Evolutionary conservation across 2,797 vertebrate genomes (phyloP).

Genomic region (Lycodopsis pacificus): DNA sequence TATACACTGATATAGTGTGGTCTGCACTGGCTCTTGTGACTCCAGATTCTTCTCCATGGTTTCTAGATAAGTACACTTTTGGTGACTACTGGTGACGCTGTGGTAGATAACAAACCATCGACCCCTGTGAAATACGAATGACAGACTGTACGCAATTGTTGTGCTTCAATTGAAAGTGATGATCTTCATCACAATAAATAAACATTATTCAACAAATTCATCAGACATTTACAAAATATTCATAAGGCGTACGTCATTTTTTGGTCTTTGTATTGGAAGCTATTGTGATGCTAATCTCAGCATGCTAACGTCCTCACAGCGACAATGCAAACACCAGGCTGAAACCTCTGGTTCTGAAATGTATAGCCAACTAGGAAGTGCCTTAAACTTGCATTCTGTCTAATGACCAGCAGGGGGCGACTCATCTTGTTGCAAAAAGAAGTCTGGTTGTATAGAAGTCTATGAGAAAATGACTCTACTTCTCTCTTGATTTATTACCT

Average conservation of each 20-base stretch:
- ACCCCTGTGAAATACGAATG: neutral
- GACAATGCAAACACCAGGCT: neutral
- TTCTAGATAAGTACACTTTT: neutral
- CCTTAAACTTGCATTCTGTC: neutral
- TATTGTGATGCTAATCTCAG: neutral
- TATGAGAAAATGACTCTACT: too few species aligned
- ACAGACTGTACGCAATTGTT: neutral
- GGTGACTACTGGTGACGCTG: neutral
- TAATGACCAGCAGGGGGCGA: neutral
- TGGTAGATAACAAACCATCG: neutral
- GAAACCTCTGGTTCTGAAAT: neutral
- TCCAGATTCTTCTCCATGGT: neutral
- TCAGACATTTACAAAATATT: neutral
- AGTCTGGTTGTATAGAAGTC: too few species aligned
- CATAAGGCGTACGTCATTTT: neutral
- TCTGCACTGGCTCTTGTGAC: neutral
- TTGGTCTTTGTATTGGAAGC: neutral
- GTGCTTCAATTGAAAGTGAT: neutral
- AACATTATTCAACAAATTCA: neutral
- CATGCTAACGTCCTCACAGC: neutral
- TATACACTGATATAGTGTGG: too few species aligned
- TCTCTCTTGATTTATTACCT: too few species aligned
- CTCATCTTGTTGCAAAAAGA: too few species aligned
- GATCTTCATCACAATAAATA: neutral
- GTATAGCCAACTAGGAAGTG: neutral